These are phyloP conservation scores for Schizaphis graminum DNA, from an alignment of 2,888 invertebrate genomes.

Conservation along the genomic window DNA sequence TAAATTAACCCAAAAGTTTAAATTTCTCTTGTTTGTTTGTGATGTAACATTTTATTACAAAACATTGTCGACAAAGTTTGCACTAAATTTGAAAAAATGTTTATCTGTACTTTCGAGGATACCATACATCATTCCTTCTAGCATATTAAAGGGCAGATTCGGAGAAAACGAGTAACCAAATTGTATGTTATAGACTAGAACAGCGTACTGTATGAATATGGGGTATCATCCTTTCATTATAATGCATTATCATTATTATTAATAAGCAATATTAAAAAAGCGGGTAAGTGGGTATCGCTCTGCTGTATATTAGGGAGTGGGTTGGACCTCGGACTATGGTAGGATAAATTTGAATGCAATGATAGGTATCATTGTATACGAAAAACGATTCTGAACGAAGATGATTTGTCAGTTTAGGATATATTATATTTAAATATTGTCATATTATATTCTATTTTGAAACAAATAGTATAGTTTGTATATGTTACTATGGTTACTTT, in stretches of 20 bases:
- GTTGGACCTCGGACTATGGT: no score
- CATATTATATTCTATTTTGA: no score
- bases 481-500: no score
- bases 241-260: not conserved
- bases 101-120: not conserved
- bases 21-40: conserved; percentile 38
- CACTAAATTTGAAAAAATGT: not conserved
- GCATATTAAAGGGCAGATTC: not conserved
- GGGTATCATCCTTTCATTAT: not conserved
- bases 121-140: not conserved
- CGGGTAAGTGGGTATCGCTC: no score
- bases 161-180: not conserved
- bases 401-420: no score
- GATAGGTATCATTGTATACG: no score
- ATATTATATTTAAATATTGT: no score
- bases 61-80: conserved; percentile 23
- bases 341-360: no score
- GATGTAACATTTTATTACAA: conserved; percentile 7
- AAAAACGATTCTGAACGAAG: no score
- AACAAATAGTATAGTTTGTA: no score
- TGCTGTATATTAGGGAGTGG: no score
- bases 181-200: not conserved
- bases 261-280: not conserved
- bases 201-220: no score
- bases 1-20: conserved; percentile 43